Percentiles rank a stretch among this genome's conserved stretches.
Conservation (phyloP, 2,113 vertebrate species). For the Candoia aspera region DNA sequence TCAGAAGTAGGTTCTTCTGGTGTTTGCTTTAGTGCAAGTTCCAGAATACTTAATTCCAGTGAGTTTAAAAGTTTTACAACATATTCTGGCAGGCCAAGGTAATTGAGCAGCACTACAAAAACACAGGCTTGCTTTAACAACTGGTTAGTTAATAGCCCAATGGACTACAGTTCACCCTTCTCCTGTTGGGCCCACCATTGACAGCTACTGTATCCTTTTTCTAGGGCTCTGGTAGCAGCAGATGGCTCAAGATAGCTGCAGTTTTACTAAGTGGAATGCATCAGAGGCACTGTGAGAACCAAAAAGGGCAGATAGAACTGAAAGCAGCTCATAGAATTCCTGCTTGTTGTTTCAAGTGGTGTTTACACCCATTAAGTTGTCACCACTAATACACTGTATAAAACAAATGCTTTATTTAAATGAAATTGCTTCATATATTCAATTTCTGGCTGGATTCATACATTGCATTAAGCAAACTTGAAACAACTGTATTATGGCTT, state of each 20-base stretch:
- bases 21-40: neutral
- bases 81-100: neutral
- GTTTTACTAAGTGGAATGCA: neutral
- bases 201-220: neutral
- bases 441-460: neutral
- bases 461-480: neutral
- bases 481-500: neutral
- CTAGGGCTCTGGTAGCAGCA: neutral
- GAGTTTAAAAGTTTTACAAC: neutral
- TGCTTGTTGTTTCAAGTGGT: neutral
- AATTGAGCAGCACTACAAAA: neutral
- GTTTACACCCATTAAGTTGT: neutral
- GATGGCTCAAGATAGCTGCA: neutral
- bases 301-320: neutral
- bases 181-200: neutral
- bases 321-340: neutral
- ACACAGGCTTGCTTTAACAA: neutral
- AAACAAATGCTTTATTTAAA: neutral
- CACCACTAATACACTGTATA: neutral
- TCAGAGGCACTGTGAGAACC: neutral
- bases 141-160: neutral
- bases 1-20: neutral
- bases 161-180: neutral
- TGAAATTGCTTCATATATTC: neutral
- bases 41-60: neutral